Evolutionary conservation across 2,888 invertebrate genomes (phyloP), one percentile per base, ranked within the genome.

Genomic region (Encarsia formosa): DNA sequence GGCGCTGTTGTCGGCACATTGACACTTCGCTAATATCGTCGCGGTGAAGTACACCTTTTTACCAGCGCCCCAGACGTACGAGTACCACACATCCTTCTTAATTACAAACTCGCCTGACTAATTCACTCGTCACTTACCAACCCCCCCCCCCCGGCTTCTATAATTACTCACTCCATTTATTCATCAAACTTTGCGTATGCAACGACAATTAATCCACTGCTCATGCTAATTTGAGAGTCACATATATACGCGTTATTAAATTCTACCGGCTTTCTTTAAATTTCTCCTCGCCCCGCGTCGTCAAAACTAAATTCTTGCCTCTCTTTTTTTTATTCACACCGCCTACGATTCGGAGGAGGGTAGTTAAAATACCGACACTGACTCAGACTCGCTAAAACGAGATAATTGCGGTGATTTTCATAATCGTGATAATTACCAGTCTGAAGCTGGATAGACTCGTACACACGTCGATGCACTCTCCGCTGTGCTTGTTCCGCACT

Each of bases 371-470:
- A 41, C 34, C 18, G 47, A 9, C 22, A 13, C 19, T 3, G 6
- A 22, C n/a, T 9, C n/a, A 39, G 32, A 58, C n/a, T 26, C 51
- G 52, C 57, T 52, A 52, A 56, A 58, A 52, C 54, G 58, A 60
- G 56, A 53, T 59, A 62, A 61, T 63, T 62, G 61, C 60, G 49
- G 52, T 61, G 59, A 64, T 65, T 66, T 64, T 63, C 60, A 64
- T 65, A 63, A 64, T 65, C 63, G 57, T 44, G 56, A 58, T 57
- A 59, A 63, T 64, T 61, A 62, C n/a, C 63, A 60, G 59, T 58
- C 56, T 35, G 26, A 26, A 8, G 26, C 8, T 26, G 26, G 26
- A 11, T n/a, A n/a, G n/a, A n/a, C n/a, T n/a, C n/a, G n/a, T n/a
- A n/a, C n/a, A n/a, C n/a, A n/a, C n/a, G n/a, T n/a, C n/a, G n/a